Evolutionary conservation across 2,113 vertebrate genomes (phyloP).

Genomic region (Plotosus lineatus): DNA sequence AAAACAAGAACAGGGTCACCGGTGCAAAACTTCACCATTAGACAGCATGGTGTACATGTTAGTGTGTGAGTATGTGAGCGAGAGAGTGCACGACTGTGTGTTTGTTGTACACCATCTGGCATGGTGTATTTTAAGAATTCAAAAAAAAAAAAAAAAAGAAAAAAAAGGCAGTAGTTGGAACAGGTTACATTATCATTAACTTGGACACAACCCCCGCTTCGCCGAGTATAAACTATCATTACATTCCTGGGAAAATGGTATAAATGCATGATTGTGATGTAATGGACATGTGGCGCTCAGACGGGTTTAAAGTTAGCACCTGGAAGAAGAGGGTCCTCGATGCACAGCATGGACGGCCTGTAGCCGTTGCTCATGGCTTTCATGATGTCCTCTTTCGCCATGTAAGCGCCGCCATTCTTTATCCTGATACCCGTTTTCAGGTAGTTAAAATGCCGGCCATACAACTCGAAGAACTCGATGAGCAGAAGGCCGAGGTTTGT

Average conservation of each 20-base stretch:
- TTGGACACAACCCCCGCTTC: not conserved
- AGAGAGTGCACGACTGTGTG: not conserved
- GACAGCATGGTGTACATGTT: not conserved
- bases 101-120: conserved; percentile 1
- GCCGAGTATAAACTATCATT: not conserved
- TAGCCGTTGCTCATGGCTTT: conserved; percentile 93
- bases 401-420: conserved; percentile 92
- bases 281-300: not conserved
- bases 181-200: conserved; percentile 10
- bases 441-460: conserved; percentile 98
- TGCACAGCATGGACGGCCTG: conserved; percentile 96
- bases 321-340: conserved; percentile 93
- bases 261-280: not conserved
- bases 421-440: conserved; percentile 97
- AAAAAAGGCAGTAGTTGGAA: not conserved
- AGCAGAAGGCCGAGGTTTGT: conserved; percentile 94
- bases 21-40: not conserved
- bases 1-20: not conserved
- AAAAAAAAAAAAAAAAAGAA: not conserved
- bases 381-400: conserved; percentile 96
- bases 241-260: not conserved
- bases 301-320: conserved; percentile 60
- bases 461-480: conserved; percentile 99
- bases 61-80: not conserved
- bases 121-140: not conserved